A percentile compares a stretch with the other conserved stretches of the same genome.
These are phyloP conservation scores for Zonotrichia leucophrys DNA, from an alignment of 2,113 vertebrate genomes.

Conservation along the genomic window DNA sequence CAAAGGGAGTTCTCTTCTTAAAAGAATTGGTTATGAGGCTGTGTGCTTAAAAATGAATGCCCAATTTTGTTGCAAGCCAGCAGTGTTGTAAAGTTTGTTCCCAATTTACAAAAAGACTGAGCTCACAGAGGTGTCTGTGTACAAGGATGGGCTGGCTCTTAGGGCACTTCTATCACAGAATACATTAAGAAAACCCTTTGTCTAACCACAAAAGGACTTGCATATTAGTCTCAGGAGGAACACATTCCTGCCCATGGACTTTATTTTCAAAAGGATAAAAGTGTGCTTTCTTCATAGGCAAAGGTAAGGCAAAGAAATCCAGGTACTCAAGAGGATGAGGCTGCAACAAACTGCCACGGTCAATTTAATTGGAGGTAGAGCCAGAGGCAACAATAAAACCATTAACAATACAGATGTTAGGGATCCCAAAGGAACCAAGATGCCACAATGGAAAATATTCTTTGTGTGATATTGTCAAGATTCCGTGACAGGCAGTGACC, in stretches of 20 bases:
- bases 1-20: constrained; percentile 40
- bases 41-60: constrained; percentile 48
- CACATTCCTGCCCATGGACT: constrained; percentile 1
- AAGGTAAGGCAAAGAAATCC: constrained; percentile 61
- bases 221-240: constrained; percentile 43
- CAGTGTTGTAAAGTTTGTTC: constrained; percentile 47
- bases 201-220: constrained; percentile 52
- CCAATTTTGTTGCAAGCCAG: constrained; percentile 49
- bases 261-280: constrained; percentile 47
- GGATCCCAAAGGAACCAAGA: neutral
- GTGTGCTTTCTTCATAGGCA: constrained; percentile 28
- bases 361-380: constrained; percentile 48
- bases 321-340: constrained; percentile 51
- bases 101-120: constrained; percentile 41
- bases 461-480: neutral
- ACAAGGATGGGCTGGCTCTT: constrained; percentile 45
- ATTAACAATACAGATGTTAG: constrained; percentile 48
- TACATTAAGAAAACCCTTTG: constrained; percentile 64
- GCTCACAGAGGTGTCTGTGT: constrained; percentile 1
- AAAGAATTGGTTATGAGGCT: constrained; percentile 52
- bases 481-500: neutral
- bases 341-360: constrained; percentile 23
- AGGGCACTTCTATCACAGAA: constrained; percentile 69
- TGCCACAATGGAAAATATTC: neutral
- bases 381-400: constrained; percentile 40